Evolutionary conservation across 2,888 invertebrate genomes (phyloP), one percentile per base, ranked within the genome.

Genomic region (Campoplex capitator): DNA sequence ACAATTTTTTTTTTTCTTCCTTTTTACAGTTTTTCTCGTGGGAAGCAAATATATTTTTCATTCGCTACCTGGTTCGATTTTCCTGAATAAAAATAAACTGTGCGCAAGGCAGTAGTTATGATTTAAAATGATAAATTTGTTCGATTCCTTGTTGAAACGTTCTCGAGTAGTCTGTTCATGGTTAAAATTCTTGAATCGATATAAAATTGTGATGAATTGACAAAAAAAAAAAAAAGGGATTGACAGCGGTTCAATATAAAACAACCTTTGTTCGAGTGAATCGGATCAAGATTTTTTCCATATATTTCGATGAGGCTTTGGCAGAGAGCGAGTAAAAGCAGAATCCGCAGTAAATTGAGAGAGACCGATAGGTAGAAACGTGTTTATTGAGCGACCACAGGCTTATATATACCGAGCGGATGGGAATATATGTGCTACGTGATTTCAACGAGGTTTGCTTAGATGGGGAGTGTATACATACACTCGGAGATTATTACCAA

Each of bases 401-500:
- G 42, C 56, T 18, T 65, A 13, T 13, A 65, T 58, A 68, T 68
- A 62, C 58, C 58, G 58, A 11, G 28, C 9, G 51, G 42, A 56
- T 45, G 23, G 68, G 58, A 56, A 18, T 78, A 79, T 78, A 77
- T 81, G 79, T 75, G 71, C 74, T 77, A 89, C 85, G 87, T 87
- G 88, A 89, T 88, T 82, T 65, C 80, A 81, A 85, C 88, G 88
- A 85, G 89, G 89, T 91, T 91, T 88, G 86, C 88, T 85, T 88
- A 81, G 82, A 83, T 83, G 77, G 89, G 88, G 89, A 87, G 75
- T 82, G 74, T 74, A 23, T 23, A 86, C 90, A 89, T 89, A 90
- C 91, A 91, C 74, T 80, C 90, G 86, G 89, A 88, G 93, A 92
- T 92, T 92, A 92, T 91, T 91, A 91, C 86, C 90, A 91, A 92